Conservation (phyloP, 92 coral and sea anemone genomes). For the Galaxea fascicularis region DNA sequence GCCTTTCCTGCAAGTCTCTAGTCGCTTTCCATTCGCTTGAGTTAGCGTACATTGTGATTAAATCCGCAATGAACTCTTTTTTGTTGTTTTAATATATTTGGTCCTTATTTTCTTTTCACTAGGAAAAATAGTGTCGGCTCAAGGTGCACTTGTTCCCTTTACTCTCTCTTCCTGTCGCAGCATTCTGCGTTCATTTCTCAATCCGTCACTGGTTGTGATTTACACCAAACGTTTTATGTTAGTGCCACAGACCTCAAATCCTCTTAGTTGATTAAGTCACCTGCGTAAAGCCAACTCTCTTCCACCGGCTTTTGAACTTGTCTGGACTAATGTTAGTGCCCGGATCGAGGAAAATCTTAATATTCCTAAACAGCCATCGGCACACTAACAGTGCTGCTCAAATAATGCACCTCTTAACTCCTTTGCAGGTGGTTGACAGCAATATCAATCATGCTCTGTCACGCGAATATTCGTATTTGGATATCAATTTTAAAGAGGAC, state of each 20-base stretch:
- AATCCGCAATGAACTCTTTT: not conserved
- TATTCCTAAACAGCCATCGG: not conserved
- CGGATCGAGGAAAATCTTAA: not conserved
- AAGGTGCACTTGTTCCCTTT: no score
- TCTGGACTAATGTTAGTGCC: not conserved
- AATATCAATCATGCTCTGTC: not conserved
- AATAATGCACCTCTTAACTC: not conserved
- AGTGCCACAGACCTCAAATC: not conserved
- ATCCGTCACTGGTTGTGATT: not conserved
- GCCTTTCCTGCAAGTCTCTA: constrained; percentile 57
- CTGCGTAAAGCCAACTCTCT: no score
- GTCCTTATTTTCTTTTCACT: not conserved
- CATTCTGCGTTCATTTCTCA: no score
- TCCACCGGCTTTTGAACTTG: not conserved
- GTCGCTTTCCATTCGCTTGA: constrained; percentile 33
- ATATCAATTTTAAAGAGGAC: not conserved
- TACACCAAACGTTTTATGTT: not conserved
- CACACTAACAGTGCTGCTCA: not conserved
- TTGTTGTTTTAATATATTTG: not conserved
- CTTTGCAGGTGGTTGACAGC: not conserved
- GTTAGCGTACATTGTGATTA: not conserved
- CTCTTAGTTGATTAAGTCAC: not conserved
- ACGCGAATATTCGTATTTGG: not conserved
- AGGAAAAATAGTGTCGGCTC: no score
- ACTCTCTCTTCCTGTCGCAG: no score